Percentiles rank a stretch among this genome's conserved stretches.
Evolutionary conservation across 2,888 invertebrate genomes (phyloP).

Genomic region (Cepaea hortensis): DNA sequence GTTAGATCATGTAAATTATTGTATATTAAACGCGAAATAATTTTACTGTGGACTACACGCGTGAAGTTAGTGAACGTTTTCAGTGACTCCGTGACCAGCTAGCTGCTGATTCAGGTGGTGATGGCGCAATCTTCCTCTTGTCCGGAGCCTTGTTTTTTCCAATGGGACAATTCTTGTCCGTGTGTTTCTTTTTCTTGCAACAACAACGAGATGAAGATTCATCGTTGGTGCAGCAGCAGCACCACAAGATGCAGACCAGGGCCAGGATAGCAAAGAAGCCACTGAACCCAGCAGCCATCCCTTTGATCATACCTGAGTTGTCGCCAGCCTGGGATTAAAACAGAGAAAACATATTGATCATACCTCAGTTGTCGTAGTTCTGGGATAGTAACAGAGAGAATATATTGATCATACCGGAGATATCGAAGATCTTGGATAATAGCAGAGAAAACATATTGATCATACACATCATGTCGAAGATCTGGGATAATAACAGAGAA

Average conservation of each 20-base stretch:
- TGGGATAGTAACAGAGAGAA: too few species aligned
- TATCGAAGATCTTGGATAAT: too few species aligned
- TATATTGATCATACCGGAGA: neutral
- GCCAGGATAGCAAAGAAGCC: slow-evolving; percentile 56
- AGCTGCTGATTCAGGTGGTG: slow-evolving; percentile 45
- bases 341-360: neutral
- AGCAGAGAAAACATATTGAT: too few species aligned
- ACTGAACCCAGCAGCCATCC: slow-evolving; percentile 59
- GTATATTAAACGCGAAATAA: neutral
- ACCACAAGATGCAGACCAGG: slow-evolving; percentile 58
- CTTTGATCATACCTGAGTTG: slow-evolving; percentile 56
- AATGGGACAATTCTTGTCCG: neutral
- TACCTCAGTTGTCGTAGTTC: neutral
- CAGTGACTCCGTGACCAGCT: slow-evolving; percentile 39
- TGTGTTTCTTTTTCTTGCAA: slow-evolving; percentile 1
- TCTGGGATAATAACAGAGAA: too few species aligned
- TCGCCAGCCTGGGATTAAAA: slow-evolving; percentile 36
- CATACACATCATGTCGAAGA: too few species aligned
- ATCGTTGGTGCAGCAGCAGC: slow-evolving; percentile 57
- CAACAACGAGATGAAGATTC: slow-evolving; percentile 42
- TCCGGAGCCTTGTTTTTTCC: neutral
- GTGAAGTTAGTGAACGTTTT: neutral
- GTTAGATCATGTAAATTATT: too few species aligned
- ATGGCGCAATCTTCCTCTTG: slow-evolving; percentile 45
- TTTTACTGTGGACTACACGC: neutral